A percentile compares a stretch with the other conserved stretches of the same genome.
Evolutionary conservation across 2,888 invertebrate genomes (phyloP).

Genomic region (Caenorhabditis sp.): DNA sequence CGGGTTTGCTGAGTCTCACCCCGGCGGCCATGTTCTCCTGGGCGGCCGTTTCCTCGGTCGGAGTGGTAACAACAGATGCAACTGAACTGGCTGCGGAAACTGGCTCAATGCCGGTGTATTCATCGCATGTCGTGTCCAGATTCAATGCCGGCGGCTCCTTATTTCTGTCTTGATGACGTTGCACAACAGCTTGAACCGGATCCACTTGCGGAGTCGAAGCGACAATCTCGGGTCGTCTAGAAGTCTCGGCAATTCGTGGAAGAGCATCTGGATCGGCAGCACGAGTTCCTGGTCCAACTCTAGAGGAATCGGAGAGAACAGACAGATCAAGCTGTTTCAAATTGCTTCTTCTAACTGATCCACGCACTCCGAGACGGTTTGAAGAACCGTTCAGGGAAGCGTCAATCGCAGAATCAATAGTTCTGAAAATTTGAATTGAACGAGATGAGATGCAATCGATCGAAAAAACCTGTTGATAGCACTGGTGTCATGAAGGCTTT

Average conservation of each 20-base stretch:
- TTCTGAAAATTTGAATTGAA: too few species aligned
- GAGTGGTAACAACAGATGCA: conserved; percentile 24
- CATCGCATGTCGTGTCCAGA: conserved; percentile 46
- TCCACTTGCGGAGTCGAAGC: conserved; percentile 30
- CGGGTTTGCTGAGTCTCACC: conserved; percentile 86
- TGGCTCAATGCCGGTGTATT: conserved; percentile 34
- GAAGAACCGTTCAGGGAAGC: conserved; percentile 51
- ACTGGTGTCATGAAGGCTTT: conserved; percentile 29
- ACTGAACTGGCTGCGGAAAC: conserved; percentile 33
- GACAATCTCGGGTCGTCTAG: conserved; percentile 7
- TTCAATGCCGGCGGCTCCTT: conserved; percentile 49
- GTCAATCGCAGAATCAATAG: conserved; percentile 60
- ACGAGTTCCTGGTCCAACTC: conserved; percentile 17
- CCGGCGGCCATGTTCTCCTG: conserved; percentile 83
- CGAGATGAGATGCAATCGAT: too few species aligned
- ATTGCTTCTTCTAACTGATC: conserved; percentile 47
- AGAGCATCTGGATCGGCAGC: conserved; percentile 66
- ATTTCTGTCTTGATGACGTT: conserved; percentile 46
- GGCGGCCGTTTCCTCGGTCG: conserved; percentile 10
- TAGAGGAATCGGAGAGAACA: conserved; percentile 34
- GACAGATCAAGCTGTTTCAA: conserved; percentile 64
- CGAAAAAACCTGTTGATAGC: conserved; percentile 51
- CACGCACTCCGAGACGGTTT: conserved; percentile 48
- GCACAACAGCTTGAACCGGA: conserved; percentile 38
- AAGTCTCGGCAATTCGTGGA: conserved; percentile 36